Evolutionary conservation across 2,797 vertebrate species (phyloP), one percentile per base, ranked within the genome.

Genomic region (Megaceryle alcyon): DNA sequence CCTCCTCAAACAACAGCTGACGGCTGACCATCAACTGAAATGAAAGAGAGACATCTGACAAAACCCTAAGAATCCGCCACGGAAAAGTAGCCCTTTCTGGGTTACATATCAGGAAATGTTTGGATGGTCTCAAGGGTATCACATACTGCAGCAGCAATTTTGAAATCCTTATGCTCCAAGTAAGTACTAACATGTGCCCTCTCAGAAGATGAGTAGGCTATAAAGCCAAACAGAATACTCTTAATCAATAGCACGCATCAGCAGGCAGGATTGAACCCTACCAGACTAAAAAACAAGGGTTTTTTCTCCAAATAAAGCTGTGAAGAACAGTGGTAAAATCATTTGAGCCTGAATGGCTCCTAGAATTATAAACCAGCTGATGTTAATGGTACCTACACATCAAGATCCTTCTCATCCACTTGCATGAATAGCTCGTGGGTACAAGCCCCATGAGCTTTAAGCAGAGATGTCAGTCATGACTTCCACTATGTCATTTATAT

Each of bases 371-470:
- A 82, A 87, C 0, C 12, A 17, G 37, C 14, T 56, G n/a, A 66
- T 25, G 31, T 3, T 53, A 22, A 13, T 4, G 2, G 6, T 12
- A 80, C 31, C 44, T 26, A 35, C 7, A 22, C 1, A 2, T 28
- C 48, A 76, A 39, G 25, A 70, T 33, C 59, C 28, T 86, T 60
- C 44, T 57, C 23, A 59, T 31, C 39, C 41, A 48, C 7, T 65
- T 5, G 8, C 37, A 56, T 31, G 15, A 77, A 65, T 2, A 25
- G 41, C 54, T 70, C 9, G 1, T 25, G 72, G 18, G 33, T 31
- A 76, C 0, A 1, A 86, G 20, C 17, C 21, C 49, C 49, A 7
- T 7, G 28, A 70, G 41, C 17, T 64, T 39, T 31, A 78, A 88
- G n/a, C 14, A 75, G 26, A 53, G 23, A 13, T 43, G 20, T 22